Evolutionary conservation across 2,888 invertebrate genomes (phyloP), one percentile per base, ranked within the genome.

Genomic region (Psylliodes chrysocephalus): DNA sequence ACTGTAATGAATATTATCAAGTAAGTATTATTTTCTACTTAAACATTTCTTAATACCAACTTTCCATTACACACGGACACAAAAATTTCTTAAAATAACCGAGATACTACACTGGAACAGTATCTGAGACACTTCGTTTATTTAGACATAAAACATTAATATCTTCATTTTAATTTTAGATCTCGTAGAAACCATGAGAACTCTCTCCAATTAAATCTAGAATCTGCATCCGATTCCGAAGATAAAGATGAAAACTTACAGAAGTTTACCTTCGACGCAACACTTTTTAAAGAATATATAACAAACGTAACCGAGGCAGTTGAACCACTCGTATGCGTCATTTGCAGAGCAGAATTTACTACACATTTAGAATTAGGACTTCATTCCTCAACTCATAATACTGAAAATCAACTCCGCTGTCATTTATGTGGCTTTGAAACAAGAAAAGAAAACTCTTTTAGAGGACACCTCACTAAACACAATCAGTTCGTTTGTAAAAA

Each of bases 261-360:
- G 6, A 22, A n/a, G 6, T 22, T 22, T 22, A 22, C 22, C 7
- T 35, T 35, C 14, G 35, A 35, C 14, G 35, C n/a, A 12, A 35
- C 35, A 3, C n/a, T 35, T 33, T 52, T 52, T 52, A 14, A 17
- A 52, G 52, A 52, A 38, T 52, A 38, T n/a, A 52, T 52, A 17
- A 6, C 10, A 18, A 52, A 52, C 19, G 30, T 14, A 1, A 19
- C 35, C 1, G 52, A 52, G 38, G 8, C 33, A 12, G 10, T 33
- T 7, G 22, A 18, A 12, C 35, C 52, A 1, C 2, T 18, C 15
- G 8, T 15, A n/a, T 52, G 52, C 8, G 0, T 15, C 0, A n/a
- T 38, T 2, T 52, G 52, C 8, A 10, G 0, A n/a, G n/a, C 15
- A 22, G 6, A 52, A n/a, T 52, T 52, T 18, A 0, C 0, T 1